Evolutionary conservation across 2,113 vertebrate genomes (phyloP).

Genomic region (Lathamus discolor): DNA sequence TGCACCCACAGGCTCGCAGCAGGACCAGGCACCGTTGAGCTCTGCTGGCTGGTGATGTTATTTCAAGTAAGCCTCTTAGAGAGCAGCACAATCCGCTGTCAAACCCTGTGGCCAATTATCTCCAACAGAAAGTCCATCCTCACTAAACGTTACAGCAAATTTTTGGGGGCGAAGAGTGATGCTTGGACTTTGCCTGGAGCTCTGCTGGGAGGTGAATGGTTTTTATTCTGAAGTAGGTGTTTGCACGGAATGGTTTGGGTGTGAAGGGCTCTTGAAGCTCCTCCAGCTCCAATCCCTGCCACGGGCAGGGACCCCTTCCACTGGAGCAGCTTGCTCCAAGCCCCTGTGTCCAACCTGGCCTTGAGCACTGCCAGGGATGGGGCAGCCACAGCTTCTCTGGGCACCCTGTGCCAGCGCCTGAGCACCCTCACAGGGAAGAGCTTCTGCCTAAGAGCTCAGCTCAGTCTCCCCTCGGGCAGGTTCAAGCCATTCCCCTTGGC

Average conservation of each 20-base stretch:
- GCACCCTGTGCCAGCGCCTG: too few species aligned
- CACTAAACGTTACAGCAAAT: rapidly evolving
- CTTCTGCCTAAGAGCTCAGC: too few species aligned
- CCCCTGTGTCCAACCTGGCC: too few species aligned
- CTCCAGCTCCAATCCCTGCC: not conserved
- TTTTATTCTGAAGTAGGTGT: not conserved
- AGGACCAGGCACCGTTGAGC: not conserved
- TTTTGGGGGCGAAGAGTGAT: not conserved
- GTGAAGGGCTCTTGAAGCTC: not conserved
- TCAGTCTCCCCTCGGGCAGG: too few species aligned
- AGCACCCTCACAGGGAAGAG: too few species aligned
- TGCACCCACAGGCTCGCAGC: not conserved
- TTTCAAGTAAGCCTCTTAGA: slow-evolving; percentile 40
- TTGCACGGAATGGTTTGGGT: not conserved
- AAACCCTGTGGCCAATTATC: not conserved
- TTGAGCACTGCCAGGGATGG: too few species aligned
- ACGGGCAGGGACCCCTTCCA: not conserved
- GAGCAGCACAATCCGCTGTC: not conserved
- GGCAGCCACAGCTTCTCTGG: too few species aligned
- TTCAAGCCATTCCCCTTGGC: too few species aligned
- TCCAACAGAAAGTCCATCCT: not conserved
- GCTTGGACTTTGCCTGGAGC: not conserved
- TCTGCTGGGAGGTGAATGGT: not conserved
- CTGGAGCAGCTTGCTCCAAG: not conserved
- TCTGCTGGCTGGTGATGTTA: not conserved